A percentile compares a stretch with the other conserved stretches of the same genome.
Evolutionary conservation across 2,113 vertebrate genomes (phyloP).

Genomic region (Sylvia atricapilla): DNA sequence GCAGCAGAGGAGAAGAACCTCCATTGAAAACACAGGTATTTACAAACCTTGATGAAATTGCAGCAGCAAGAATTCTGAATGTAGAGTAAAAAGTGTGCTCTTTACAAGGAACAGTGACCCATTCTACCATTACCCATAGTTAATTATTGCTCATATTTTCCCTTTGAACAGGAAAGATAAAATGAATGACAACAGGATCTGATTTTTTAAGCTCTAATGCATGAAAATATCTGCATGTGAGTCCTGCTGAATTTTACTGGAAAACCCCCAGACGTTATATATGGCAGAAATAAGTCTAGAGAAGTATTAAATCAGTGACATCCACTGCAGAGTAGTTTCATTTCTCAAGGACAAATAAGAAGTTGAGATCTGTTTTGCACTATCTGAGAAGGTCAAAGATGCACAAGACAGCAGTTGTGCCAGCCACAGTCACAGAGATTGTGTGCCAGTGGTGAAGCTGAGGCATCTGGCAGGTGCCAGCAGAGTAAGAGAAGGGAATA

Average conservation of each 20-base stretch:
- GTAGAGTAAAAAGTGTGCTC: background rate
- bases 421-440: background rate
- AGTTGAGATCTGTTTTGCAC: background rate
- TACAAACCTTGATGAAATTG: background rate
- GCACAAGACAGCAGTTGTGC: background rate
- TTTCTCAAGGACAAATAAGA: background rate
- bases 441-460: background rate
- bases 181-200: background rate
- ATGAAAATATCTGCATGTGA: background rate
- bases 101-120: background rate
- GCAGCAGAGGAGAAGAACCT: background rate
- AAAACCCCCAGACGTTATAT: accelerated
- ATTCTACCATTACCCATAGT: background rate
- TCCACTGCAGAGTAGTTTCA: background rate
- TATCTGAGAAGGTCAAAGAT: background rate
- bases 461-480: background rate
- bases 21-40: background rate
- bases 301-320: background rate
- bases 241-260: background rate
- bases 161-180: background rate
- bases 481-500: background rate
- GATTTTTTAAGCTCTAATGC: background rate
- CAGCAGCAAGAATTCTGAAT: background rate
- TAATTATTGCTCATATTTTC: background rate
- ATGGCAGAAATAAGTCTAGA: background rate